A percentile compares a stretch with the other conserved stretches of the same genome.
Evolutionary conservation across 1,140 invertebrate genomes (phyloP).

Genomic region (Leptopilina clavipes): DNA sequence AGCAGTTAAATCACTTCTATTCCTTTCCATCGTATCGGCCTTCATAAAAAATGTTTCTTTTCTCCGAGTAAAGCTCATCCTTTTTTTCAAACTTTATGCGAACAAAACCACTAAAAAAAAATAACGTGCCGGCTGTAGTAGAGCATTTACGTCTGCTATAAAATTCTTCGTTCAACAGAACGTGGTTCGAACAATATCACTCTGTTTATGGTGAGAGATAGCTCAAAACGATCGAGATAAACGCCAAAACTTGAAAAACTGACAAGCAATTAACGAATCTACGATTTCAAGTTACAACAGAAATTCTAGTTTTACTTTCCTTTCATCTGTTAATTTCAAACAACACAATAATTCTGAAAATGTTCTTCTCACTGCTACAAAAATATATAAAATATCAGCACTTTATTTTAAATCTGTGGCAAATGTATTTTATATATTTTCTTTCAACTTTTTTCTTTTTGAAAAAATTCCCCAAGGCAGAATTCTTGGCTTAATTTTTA

Average conservation of each 20-base stretch:
- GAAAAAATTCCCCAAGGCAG: background rate
- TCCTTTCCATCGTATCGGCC: background rate
- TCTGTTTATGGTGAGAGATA: slow-evolving; percentile 13
- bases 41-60: slow-evolving; percentile 28
- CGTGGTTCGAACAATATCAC: slow-evolving; percentile 11
- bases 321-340: too few relatives aligned
- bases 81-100: background rate
- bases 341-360: background rate
- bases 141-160: slow-evolving; percentile 16
- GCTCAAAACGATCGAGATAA: slow-evolving; percentile 8
- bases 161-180: slow-evolving; percentile 15
- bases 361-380: background rate
- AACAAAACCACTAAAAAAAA: slow-evolving; percentile 21
- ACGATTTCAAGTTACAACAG: background rate
- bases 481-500: background rate
- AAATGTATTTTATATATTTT: background rate
- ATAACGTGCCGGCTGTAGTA: background rate
- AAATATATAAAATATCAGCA: background rate
- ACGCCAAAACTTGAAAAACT: slow-evolving; percentile 2
- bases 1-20: slow-evolving; percentile 17
- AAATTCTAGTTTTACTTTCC: background rate
- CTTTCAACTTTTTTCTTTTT: background rate
- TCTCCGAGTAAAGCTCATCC: background rate
- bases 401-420: background rate
- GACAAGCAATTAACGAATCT: slow-evolving; percentile 21